phyloP scores from a whole-genome alignment of 1,140 invertebrate species.

The Daktulosphaira vitifoliae region DNA sequence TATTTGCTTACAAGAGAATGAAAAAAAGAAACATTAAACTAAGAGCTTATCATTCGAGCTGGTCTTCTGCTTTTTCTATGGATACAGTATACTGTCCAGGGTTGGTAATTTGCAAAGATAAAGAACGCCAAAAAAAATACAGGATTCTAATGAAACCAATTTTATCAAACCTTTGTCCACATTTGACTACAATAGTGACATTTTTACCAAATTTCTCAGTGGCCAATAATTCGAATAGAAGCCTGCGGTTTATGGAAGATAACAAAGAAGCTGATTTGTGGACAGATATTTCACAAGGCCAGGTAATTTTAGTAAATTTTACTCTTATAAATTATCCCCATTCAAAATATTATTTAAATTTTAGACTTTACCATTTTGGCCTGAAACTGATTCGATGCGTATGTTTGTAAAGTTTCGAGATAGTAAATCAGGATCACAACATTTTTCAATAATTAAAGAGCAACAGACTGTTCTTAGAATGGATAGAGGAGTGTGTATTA shows the following conservation, averaged over 20 bases:
- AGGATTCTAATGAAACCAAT: slow-evolving; percentile 51
- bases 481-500: slow-evolving; percentile 64
- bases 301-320: too few species aligned
- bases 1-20: slow-evolving; percentile 62
- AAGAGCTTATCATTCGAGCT: slow-evolving; percentile 60
- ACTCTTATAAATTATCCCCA: neutral
- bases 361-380: slow-evolving; percentile 65
- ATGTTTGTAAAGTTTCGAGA: slow-evolving; percentile 72
- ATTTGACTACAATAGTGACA: slow-evolving; percentile 74
- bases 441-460: slow-evolving; percentile 59
- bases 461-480: slow-evolving; percentile 68
- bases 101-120: slow-evolving; percentile 61
- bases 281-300: slow-evolving; percentile 62
- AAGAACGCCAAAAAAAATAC: slow-evolving; percentile 56
- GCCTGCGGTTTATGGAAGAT: slow-evolving; percentile 72
- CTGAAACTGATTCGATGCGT: slow-evolving; percentile 66
- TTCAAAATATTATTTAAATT: slow-evolving; percentile 35
- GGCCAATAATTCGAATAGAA: slow-evolving; percentile 60
- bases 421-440: slow-evolving; percentile 65
- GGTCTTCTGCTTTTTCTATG: slow-evolving; percentile 62
- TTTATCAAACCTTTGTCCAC: slow-evolving; percentile 56
- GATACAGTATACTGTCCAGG: slow-evolving; percentile 64
- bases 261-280: slow-evolving; percentile 75
- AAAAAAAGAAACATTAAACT: slow-evolving; percentile 54
- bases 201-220: slow-evolving; percentile 77